Percentiles rank a stretch among this genome's conserved stretches.
These are phyloP conservation scores for Spinus pinus DNA, from an alignment of 2,797 vertebrate genomes.

Conservation along the genomic window DNA sequence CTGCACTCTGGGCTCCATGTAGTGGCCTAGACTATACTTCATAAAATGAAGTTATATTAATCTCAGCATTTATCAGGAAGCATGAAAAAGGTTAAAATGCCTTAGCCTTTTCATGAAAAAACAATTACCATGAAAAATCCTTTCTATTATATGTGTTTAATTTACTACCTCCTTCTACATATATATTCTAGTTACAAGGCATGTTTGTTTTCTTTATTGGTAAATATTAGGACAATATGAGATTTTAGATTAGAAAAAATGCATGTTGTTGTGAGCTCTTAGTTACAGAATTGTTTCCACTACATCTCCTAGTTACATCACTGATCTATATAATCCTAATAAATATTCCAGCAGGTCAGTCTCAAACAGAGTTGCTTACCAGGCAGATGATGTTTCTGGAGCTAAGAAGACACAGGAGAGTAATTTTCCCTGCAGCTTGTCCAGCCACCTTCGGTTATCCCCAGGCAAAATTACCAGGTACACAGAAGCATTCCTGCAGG, in stretches of 20 bases:
- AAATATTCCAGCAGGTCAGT: background rate
- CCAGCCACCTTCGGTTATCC: background rate
- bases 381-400: background rate
- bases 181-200: background rate
- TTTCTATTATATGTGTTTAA: background rate
- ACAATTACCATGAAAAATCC: background rate
- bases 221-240: background rate
- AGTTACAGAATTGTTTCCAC: background rate
- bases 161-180: background rate
- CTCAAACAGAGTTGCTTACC: background rate
- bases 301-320: background rate
- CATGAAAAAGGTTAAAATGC: background rate
- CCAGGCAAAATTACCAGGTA: background rate
- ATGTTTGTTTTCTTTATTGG: background rate
- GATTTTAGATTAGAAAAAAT: conserved; percentile 16
- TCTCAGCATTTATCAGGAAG: background rate
- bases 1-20: background rate
- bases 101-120: background rate
- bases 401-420: background rate
- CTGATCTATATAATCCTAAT: background rate
- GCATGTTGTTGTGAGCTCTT: background rate
- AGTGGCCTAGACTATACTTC: background rate
- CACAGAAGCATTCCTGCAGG: background rate
- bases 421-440: background rate
- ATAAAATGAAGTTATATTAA: background rate